Evolutionary conservation across 2,888 invertebrate genomes (phyloP).

Genomic region (Drosophila picticornis): DNA sequence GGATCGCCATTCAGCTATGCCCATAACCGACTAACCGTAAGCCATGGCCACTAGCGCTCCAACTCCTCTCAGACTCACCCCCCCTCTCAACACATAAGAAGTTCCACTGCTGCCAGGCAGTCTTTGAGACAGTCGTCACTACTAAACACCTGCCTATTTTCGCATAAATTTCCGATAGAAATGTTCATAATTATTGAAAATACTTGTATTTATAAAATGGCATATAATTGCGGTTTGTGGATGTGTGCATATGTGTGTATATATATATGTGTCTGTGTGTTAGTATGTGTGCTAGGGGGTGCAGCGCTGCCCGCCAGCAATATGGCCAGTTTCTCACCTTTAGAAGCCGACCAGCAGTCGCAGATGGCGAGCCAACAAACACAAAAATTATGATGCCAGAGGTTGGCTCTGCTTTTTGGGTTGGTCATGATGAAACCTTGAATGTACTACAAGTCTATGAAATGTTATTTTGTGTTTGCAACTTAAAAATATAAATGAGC

Average conservation of each 20-base stretch:
- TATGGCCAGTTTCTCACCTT: slow-evolving; percentile 81
- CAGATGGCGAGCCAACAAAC: slow-evolving; percentile 52
- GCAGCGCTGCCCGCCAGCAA: slow-evolving; percentile 70
- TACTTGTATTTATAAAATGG: slow-evolving; percentile 69
- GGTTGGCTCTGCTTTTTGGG: slow-evolving; percentile 27
- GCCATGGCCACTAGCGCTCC: slow-evolving; percentile 12
- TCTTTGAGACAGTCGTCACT: slow-evolving; percentile 46
- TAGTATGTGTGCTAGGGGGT: slow-evolving; percentile 55
- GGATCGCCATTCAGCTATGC: slow-evolving; percentile 59
- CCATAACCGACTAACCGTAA: slow-evolving; percentile 31
- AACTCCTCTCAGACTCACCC: slow-evolving; percentile 7
- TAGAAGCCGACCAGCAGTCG: slow-evolving; percentile 70
- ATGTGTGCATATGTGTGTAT: slow-evolving; percentile 1
- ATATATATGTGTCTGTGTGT: slow-evolving; percentile 29
- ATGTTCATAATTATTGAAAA: slow-evolving; percentile 76
- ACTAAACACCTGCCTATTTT: slow-evolving; percentile 76
- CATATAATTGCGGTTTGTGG: slow-evolving; percentile 65
- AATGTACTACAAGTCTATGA: slow-evolving; percentile 28
- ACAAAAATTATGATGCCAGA: slow-evolving; percentile 42
- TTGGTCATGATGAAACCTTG: slow-evolving; percentile 37
- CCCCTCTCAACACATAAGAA: slow-evolving; percentile 13
- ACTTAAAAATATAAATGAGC: neutral
- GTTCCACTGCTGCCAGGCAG: slow-evolving; percentile 35
- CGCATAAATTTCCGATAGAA: slow-evolving; percentile 70
- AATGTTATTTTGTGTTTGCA: neutral